phyloP scores from a whole-genome alignment of 2,888 invertebrate genomes.

The Gerris lacustris region DNA sequence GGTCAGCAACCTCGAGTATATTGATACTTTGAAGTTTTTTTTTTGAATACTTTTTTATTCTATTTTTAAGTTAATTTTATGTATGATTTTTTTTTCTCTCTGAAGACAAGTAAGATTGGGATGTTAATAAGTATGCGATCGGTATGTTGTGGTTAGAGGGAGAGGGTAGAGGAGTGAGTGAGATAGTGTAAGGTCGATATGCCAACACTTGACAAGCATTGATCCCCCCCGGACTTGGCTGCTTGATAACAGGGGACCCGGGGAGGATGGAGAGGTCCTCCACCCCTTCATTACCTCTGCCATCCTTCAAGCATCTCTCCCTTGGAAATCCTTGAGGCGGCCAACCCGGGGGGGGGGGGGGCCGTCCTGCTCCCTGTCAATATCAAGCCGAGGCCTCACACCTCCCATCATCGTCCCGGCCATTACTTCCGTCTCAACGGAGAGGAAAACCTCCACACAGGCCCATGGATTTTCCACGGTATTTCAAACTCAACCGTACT shows the following conservation, averaged over 20 bases:
- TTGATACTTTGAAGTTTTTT: too few relatives aligned
- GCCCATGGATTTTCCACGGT: too few relatives aligned
- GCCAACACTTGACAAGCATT: slow-evolving; percentile 24
- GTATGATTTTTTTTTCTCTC: too few relatives aligned
- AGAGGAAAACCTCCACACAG: not conserved
- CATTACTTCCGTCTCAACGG: not conserved
- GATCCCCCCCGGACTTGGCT: slow-evolving; percentile 18
- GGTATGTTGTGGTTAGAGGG: too few relatives aligned
- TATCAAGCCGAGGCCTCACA: not conserved
- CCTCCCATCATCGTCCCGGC: not conserved
- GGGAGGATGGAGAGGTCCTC: not conserved
- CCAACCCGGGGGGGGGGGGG: too few relatives aligned
- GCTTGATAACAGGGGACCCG: not conserved
- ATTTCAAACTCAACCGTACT: too few relatives aligned
- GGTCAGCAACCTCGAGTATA: too few relatives aligned
- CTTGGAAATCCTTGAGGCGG: not conserved
- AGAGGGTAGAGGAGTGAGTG: slow-evolving; percentile 8
- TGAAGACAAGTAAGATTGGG: too few relatives aligned
- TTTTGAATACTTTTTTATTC: too few relatives aligned
- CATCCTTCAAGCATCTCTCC: not conserved
- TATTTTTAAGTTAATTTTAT: too few relatives aligned
- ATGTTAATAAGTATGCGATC: too few relatives aligned
- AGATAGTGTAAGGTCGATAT: slow-evolving; percentile 9
- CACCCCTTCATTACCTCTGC: not conserved
- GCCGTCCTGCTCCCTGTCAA: not conserved